Evolutionary conservation across 1,140 invertebrate species (phyloP), one percentile per base, ranked within the genome.

Genomic region (Eubasilissa regina): DNA sequence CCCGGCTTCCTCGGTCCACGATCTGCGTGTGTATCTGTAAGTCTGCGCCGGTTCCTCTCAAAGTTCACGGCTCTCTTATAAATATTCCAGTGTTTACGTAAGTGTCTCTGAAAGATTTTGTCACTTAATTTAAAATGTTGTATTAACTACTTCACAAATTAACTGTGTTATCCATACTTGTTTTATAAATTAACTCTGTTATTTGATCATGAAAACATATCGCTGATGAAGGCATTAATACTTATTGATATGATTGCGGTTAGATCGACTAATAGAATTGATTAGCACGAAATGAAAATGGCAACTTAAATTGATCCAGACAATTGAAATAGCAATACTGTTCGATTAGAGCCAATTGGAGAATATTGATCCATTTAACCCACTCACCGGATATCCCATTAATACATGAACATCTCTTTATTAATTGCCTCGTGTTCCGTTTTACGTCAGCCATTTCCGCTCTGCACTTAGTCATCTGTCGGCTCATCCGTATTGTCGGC

Each of bases 1-100:
- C 73, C 35, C 13, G 19, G 43, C 55, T 73, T 75, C 19, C 53
- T 44, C n/a, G 62, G 70, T 68, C 12, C 51, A 47, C 43, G 15
- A 17, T 19, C 53, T 10, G 15, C 51, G 25, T 35, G 25, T 15
- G 48, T 73, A 25, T 73, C 21, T 55, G 70, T 53, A 45, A 45
- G 44, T 19, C 43, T 68, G 64, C 35, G 43, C 64, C 44, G 45
- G 64, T 68, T 68, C 35, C 45, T 68, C 45, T 15, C 35, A 68
- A 68, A 68, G 64, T 68, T 68, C 9, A 43, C n/a, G 35, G 25
- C 25, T 35, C 25, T 35, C 25, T 35, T 35, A 35, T 35, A 35
- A 35, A 35, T 35, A 35, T 35, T 35, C 25, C 25, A 35, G 25
- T 35, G 25, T 35, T 35, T 35, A 35, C 6, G 25, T 35, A 35